Conservation (phyloP, 1,140 invertebrate genomes). For the Lordiphosa stackelbergi region DNA sequence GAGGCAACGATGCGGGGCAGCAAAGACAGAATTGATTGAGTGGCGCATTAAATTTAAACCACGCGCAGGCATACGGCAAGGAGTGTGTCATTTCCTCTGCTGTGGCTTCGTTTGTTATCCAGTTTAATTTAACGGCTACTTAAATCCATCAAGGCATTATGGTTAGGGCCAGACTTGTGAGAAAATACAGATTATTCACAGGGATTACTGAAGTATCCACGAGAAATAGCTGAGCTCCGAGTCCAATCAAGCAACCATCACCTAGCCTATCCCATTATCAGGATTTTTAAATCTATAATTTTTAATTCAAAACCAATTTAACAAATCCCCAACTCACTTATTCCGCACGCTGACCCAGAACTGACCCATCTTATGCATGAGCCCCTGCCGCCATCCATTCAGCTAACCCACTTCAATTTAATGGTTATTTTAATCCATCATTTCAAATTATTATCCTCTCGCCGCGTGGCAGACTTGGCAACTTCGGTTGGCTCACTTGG, state of each 20-base stretch:
- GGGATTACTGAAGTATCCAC: no score
- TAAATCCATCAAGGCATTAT: slow-evolving; percentile 36
- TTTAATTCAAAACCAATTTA: no score
- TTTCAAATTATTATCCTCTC: slow-evolving; percentile 67
- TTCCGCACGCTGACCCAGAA: background rate
- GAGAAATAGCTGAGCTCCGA: no score
- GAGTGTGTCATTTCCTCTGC: background rate
- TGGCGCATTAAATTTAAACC: slow-evolving; percentile 67
- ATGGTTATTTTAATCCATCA: slow-evolving; percentile 63
- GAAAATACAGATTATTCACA: no score
- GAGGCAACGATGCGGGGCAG: slow-evolving; percentile 3
- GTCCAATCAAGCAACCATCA: no score
- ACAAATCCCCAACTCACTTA: no score
- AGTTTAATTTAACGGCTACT: slow-evolving; percentile 56
- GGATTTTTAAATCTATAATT: no score
- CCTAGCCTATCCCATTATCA: background rate
- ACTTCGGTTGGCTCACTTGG: slow-evolving; percentile 54
- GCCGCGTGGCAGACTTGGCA: slow-evolving; percentile 39
- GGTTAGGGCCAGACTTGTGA: background rate
- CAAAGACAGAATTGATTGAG: slow-evolving; percentile 58
- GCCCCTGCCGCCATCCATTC: background rate
- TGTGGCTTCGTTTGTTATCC: slow-evolving; percentile 21
- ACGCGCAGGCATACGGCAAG: slow-evolving; percentile 5
- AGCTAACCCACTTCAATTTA: slow-evolving; percentile 41
- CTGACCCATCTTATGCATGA: slow-evolving; percentile 3